Evolutionary conservation across 1,140 invertebrate species (phyloP), one percentile per base, ranked within the genome.

Genomic region (Ceratoteleas bidentatus): DNA sequence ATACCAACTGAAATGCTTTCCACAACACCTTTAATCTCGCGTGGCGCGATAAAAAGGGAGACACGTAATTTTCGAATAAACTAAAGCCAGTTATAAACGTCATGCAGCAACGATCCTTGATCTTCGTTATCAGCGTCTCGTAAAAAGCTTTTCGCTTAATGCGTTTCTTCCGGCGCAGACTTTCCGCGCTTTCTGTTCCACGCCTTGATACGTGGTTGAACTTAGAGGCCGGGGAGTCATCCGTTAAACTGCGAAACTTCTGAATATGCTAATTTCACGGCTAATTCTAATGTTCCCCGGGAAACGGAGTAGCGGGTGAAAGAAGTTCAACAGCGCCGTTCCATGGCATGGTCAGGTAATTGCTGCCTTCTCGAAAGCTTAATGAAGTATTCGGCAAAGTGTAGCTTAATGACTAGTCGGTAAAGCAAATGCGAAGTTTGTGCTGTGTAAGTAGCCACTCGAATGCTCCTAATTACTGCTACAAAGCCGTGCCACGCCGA

Each of bases 241-340:
- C 83, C 83, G 84, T 87, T 88, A 88, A 88, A 88, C 84, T 88
- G 86, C 86, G 82, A 88, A 89, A 89, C 87, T 89, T 89, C 75
- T 84, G 86, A 88, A 89, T 88, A 89, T 88, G 88, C 87, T 88
- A 89, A 89, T 89, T 88, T 87, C 87, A 87, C 81, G 81, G 83
- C 81, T 88, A 86, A 88, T 89, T 86, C 85, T 86, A 88, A 85
- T 88, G 88, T 89, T 87, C 85, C 86, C 77, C 58, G 62, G 68
- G 80, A 83, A 87, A 86, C 83, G 66, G 47, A 83, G 86, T 69
- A 81, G 77, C 73, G 66, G 16, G 62, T 65, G 40, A 64, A 66
- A 78, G 58, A 86, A 81, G 85, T 79, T 84, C 57, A 76, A 57
- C 54, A 54, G 13, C 61, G 58, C 69, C 77, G 83, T 83, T 83